Percentiles rank a stretch among this genome's conserved stretches.
These are phyloP conservation scores for Verasper variegatus DNA, from an alignment of 2,113 vertebrate species.

Conservation along the genomic window DNA sequence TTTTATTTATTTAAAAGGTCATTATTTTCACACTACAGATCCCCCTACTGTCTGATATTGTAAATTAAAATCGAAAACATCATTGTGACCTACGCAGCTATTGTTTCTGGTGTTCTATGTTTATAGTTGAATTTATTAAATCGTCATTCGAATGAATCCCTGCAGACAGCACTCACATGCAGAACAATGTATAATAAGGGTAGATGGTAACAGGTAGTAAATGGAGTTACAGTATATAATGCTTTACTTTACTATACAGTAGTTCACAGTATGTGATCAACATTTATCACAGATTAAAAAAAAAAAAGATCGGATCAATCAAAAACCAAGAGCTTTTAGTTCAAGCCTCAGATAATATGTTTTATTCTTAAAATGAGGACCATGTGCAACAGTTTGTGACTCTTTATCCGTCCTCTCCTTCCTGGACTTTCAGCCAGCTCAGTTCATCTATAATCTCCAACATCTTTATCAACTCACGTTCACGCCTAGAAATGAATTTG, in stretches of 20 bases:
- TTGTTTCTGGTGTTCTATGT: too few species aligned
- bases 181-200: too few species aligned
- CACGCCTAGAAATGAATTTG: not conserved
- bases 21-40: not conserved
- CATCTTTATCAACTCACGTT: conserved; percentile 1
- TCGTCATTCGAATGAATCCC: not conserved
- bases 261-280: too few species aligned
- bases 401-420: not conserved
- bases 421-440: not conserved
- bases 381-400: not conserved
- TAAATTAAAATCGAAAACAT: not conserved
- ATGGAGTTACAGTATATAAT: not conserved
- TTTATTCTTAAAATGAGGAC: not conserved
- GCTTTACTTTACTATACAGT: not conserved
- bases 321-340: not conserved
- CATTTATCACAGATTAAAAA: not conserved
- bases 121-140: too few species aligned
- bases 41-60: not conserved
- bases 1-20: conserved; percentile 15
- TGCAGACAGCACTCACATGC: not conserved
- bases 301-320: not conserved
- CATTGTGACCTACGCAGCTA: not conserved
- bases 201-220: too few species aligned
- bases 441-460: conserved; percentile 4
- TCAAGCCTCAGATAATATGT: not conserved